A percentile compares a stretch with the other conserved stretches of the same genome.
These are phyloP conservation scores for Notiomystis cincta DNA, from an alignment of 2,113 vertebrate species.

Conservation along the genomic window DNA sequence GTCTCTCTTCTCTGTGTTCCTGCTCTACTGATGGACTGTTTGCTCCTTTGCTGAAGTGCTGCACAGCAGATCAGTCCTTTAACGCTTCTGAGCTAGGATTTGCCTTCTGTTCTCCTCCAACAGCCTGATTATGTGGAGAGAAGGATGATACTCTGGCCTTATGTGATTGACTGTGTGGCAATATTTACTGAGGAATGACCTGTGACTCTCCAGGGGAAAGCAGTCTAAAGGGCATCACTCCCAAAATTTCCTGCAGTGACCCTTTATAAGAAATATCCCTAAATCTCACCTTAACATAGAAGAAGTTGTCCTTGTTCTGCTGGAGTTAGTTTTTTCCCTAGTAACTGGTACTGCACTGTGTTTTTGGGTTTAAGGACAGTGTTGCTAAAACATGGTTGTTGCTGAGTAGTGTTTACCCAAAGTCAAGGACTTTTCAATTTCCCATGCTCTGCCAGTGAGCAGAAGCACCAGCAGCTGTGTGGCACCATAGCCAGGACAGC, in stretches of 20 bases:
- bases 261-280: neutral
- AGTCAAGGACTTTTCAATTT: neutral
- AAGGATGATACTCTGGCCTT: neutral
- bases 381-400: neutral
- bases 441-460: neutral
- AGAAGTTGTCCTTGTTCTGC: neutral
- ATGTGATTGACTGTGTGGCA: neutral
- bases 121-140: neutral
- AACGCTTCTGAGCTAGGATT: neutral
- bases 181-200: neutral
- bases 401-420: neutral
- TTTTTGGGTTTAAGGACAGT: neutral
- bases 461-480: neutral
- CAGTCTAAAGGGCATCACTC: neutral
- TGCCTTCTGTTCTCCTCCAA: neutral
- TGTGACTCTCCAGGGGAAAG: neutral
- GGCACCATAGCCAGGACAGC: neutral
- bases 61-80: neutral
- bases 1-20: neutral
- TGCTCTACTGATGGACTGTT: neutral
- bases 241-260: neutral
- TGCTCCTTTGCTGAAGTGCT: neutral
- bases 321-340: neutral
- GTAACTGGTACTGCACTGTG: neutral
- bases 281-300: neutral